Percentiles rank a stretch among this genome's conserved stretches.
Conservation (phyloP, 2,797 vertebrate species). For the Sphenodon punctatus region DNA sequence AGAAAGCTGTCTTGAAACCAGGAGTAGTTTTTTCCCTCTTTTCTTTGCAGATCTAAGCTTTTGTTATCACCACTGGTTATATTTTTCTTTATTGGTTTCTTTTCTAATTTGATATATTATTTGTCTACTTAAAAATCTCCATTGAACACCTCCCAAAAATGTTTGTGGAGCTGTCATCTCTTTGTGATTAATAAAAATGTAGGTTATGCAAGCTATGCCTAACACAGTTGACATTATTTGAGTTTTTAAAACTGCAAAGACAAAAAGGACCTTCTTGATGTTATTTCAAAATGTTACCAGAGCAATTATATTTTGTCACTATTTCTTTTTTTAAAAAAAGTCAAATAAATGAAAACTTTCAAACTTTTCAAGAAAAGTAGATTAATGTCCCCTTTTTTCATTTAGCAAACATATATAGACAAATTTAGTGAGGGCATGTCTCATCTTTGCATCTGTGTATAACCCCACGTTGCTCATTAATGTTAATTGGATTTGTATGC, state of each 20-base stretch:
- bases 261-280: slow-evolving; percentile 58
- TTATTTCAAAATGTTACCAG: slow-evolving; percentile 47
- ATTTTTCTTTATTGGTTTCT: slow-evolving; percentile 29
- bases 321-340: slow-evolving; percentile 33
- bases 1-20: slow-evolving; percentile 49
- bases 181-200: slow-evolving; percentile 50
- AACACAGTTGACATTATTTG: slow-evolving; percentile 45
- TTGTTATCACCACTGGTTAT: slow-evolving; percentile 17
- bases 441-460: slow-evolving; percentile 10
- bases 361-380: slow-evolving; percentile 31
- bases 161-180: slow-evolving; percentile 57
- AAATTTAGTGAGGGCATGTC: neutral
- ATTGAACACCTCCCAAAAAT: slow-evolving; percentile 48
- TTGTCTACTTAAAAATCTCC: slow-evolving; percentile 58
- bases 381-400: slow-evolving; percentile 13
- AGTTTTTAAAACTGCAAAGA: slow-evolving; percentile 32
- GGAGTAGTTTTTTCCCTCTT: slow-evolving; percentile 47
- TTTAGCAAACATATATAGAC: slow-evolving; percentile 8
- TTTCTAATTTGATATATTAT: slow-evolving; percentile 36
- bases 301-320: slow-evolving; percentile 58
- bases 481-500: slow-evolving; percentile 49
- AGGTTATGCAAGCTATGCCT: slow-evolving; percentile 22
- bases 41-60: slow-evolving; percentile 50
- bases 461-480: slow-evolving; percentile 43
- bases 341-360: slow-evolving; percentile 16